Evolutionary conservation across 1,140 invertebrate species (phyloP).

Genomic region (Armadillidium nasatum): DNA sequence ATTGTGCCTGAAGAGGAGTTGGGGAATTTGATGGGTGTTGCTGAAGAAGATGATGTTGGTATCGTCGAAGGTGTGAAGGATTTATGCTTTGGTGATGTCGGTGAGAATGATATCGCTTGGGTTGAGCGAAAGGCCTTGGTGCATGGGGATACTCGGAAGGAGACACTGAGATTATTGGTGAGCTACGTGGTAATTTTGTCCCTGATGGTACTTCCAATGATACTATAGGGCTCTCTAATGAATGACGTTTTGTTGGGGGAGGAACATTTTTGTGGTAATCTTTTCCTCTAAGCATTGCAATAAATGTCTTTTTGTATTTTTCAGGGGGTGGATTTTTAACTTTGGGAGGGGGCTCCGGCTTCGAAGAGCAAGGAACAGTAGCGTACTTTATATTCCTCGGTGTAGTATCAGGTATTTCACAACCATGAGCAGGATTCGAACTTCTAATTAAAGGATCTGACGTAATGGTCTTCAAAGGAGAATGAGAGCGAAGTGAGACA

Average conservation of each 20-base stretch:
- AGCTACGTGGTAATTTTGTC: too few relatives aligned
- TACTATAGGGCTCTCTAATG: conserved; percentile 4
- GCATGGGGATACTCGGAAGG: neutral
- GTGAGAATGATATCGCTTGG: neutral
- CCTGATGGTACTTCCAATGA: neutral
- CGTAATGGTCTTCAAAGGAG: neutral
- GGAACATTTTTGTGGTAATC: conserved; percentile 19
- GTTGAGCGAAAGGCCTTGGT: neutral
- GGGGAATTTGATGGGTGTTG: neutral
- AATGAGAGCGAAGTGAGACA: neutral
- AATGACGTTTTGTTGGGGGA: conserved; percentile 25
- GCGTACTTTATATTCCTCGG: conserved; percentile 37
- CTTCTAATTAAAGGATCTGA: neutral
- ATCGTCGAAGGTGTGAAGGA: neutral
- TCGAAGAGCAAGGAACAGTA: conserved; percentile 30
- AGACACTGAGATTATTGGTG: neutral
- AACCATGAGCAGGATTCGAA: neutral
- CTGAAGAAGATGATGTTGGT: neutral
- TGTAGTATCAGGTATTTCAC: conserved; percentile 8
- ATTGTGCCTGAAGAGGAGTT: neutral
- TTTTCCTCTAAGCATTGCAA: conserved; percentile 37
- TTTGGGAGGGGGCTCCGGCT: conserved; percentile 26
- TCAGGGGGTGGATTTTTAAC: conserved; percentile 26
- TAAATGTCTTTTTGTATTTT: conserved; percentile 43
- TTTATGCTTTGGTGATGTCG: neutral